Base-by-base conservation (phyloP, 2,888 invertebrate species). In the Lampropteryx suffumata region DNA sequence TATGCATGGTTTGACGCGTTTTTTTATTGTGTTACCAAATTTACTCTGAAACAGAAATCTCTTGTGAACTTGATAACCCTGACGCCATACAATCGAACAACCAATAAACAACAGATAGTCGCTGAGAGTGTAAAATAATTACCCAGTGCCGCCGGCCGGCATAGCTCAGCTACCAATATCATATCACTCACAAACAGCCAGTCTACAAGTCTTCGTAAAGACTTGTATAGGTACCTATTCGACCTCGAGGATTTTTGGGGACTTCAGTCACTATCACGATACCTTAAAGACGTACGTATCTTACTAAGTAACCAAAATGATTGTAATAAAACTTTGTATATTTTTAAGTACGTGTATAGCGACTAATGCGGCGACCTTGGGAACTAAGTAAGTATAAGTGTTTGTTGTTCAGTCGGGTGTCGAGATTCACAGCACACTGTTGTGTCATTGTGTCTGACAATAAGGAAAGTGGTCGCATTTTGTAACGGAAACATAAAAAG, bases 291-390 rank as follows among this genome's bases (percentile, higher is more conserved):
- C 36, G 46, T 51, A 52, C 52, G 42, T 47, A 42, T 46, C 4
- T 17, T 7, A 24, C 7, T 6, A 5, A 6, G 1, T 24, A 24
- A 24, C 7, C 7, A 26, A n/a, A 37, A 53, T 44, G 44, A 35
- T 34, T 26, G 10, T 35, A 21, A n/a, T n/a, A n/a, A 21, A 26
- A 37, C 5, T 52, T 41, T 21, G 8, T 32, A 14, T 44, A 12
- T 14, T 48, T 13, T 17, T 48, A 26, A 13, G 10, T 5, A 40
- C 52, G 58, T 64, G 54, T 44, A 53, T 51, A 50, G 56, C 40
- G 55, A 39, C 58, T 49, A 44, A 55, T 28, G 66, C 70, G 36
- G 73, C 74, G 71, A 55, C 79, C 76, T 76, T 77, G 73, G 53
- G 32, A 24, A 29, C 34, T 21, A n/a, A 32, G 58, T 55, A 34